Evolutionary conservation across 2,113 vertebrate genomes (phyloP).

Genomic region (Charina bottae): DNA sequence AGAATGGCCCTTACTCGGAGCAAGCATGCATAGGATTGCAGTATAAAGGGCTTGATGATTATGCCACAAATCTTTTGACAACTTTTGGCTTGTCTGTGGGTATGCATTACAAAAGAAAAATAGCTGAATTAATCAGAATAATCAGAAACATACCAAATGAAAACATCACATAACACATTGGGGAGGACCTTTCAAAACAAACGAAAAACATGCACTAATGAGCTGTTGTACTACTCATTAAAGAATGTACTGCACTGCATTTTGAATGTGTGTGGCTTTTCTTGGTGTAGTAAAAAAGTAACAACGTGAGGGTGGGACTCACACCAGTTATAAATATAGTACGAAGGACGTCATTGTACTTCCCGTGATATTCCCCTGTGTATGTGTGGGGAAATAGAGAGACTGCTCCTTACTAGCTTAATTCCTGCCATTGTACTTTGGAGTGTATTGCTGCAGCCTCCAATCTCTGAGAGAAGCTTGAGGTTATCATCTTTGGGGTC

Average conservation of each 20-base stretch:
- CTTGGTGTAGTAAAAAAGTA: constrained; percentile 68
- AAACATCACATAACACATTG: background rate
- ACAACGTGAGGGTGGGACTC: constrained; percentile 72
- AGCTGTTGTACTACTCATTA: background rate
- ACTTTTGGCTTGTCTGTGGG: background rate
- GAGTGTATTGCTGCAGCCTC: constrained; percentile 53
- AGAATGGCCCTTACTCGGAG: background rate
- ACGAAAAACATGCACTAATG: background rate
- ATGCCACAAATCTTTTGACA: background rate
- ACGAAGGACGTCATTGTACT: constrained; percentile 75
- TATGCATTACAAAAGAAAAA: background rate
- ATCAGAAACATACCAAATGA: background rate
- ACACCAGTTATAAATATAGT: constrained; percentile 76
- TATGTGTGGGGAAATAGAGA: constrained; percentile 76
- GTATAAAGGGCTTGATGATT: background rate
- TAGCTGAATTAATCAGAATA: background rate
- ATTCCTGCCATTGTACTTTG: constrained; percentile 81
- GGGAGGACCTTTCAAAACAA: background rate
- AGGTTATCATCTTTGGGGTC: constrained; percentile 67
- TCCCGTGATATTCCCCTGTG: constrained; percentile 74
- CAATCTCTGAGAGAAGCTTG: constrained; percentile 42
- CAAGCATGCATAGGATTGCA: background rate
- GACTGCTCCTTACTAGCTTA: constrained; percentile 65
- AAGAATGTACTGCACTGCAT: background rate
- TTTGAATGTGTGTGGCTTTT: constrained; percentile 8